Base-by-base conservation (phyloP, 2,888 invertebrate species). In the Carterocephalus palaemon region DNA sequence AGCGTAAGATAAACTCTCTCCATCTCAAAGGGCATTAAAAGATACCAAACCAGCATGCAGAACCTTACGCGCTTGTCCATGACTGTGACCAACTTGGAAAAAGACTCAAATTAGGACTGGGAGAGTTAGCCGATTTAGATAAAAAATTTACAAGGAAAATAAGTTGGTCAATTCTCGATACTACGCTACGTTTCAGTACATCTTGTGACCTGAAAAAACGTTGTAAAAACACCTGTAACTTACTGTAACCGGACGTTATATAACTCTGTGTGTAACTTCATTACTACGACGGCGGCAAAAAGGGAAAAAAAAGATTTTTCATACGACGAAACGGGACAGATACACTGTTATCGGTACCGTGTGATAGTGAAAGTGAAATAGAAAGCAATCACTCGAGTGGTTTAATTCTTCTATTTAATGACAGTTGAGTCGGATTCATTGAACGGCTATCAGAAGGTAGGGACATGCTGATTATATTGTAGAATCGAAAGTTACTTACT, bases 401-500 rank as follows among this genome's bases (percentile, higher is more conserved):
- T 42, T 56, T 48, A 52, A 57, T 64, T 64, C 22, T 64, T 57
- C 56, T 41, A 50, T 42, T 38, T 38, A 15, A 40, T 47, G 45
- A 61, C 63, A 68, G 66, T 57, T n/a, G n/a, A 36, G 56, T 23
- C 33, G 10, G n/a, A 28, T 15, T 26, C 48, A 51, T 58, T 47
- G 54, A 46, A 48, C 20, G 23, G 29, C 38, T 57, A 63, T 64
- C 53, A 61, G 57, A 51, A 53, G 49, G 57, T 52, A 51, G 53
- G 49, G 57, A 52, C 49, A 52, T 53, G 8, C 54, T 50, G 52
- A 23, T 34, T 33, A 24, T 57, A 66, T 62, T 64, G 60, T 65
- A 15, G 24, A 72, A 75, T 66, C 59, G 78, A 77, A 76, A 77
- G 78, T 73, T 64, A 28, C 37, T 47, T 15, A 54, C 63, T 41